Evolutionary conservation across 2,797 vertebrate species (phyloP), one percentile per base, ranked within the genome.

Genomic region (Notamacropus eugenii): DNA sequence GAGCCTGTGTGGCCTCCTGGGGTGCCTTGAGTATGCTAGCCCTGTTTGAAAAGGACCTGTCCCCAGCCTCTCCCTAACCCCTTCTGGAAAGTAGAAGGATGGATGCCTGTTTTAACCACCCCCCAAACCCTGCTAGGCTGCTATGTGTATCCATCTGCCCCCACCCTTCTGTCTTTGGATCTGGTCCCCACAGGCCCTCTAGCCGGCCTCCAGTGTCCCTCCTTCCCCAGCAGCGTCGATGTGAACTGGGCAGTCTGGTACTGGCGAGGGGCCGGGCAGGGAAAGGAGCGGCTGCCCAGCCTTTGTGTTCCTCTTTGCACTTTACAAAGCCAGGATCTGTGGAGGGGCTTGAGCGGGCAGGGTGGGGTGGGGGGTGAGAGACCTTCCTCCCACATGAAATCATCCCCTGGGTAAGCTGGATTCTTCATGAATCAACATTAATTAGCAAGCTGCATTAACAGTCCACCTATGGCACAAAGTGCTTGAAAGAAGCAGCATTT

Each of bases 251-350:
- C 95, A n/a, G 92, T 57, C 62, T 95, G 97, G 95, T 58, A 54
- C 95, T 40, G 94, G 90, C 6, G 0, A 27, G 4, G 27, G 91
- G 90, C 28, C 1, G 29, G 50, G 6, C 1, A 57, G 67, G 91
- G 87, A 14, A 3, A 56, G 14, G 90, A 92, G 54, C 40, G 0
- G 2, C 93, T 54, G 8, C 92, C 22, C 55, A 12, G 62, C 0
- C 92, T 87, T 92, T 58, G 27, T 3, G 29, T 92, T 94, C 82
- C 94, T 95, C 56, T 29, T 97, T 97, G 97, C 98, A 98, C 98
- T 98, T 98, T 97, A 98, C 91, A 94, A 90, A 94, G 90, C 74
- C 92, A 95, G 96, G 54, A n/a, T 40, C 62, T 74, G 62, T 67
- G 62, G 62, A 58, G 57, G 1, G 1, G 2, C 62, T 3, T 14